Evolutionary conservation across 2,113 vertebrate species (phyloP).

Genomic region (Hippocampus guttulatus): DNA sequence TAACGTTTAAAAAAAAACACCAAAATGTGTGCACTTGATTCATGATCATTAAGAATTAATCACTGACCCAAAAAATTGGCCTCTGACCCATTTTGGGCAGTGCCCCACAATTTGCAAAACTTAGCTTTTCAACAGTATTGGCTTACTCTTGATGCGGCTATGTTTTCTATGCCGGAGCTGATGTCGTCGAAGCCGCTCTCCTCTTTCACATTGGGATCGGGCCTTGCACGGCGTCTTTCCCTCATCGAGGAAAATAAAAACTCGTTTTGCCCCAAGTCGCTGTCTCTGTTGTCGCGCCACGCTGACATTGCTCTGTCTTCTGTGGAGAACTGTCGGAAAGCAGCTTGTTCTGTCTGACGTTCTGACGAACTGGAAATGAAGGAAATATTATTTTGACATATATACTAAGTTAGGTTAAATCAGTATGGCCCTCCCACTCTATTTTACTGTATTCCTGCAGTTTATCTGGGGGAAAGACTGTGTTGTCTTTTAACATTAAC

Average conservation of each 20-base stretch:
- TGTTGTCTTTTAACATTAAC: neutral
- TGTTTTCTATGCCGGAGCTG: constrained; percentile 18
- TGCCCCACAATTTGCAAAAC: neutral
- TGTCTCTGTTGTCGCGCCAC: constrained; percentile 12
- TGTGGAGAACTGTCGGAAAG: constrained; percentile 16
- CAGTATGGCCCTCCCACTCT: neutral
- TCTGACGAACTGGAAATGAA: constrained; percentile 31
- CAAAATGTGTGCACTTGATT: no score
- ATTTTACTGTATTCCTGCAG: neutral
- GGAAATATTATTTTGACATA: no score
- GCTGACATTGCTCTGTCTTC: constrained; percentile 12
- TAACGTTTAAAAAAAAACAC: no score
- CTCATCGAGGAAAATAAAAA: neutral
- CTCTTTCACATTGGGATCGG: constrained; percentile 18
- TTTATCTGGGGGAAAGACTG: no score
- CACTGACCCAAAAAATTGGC: neutral
- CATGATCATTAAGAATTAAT: no score
- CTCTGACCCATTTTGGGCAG: neutral
- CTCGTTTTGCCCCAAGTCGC: constrained; percentile 13
- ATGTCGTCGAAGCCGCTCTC: constrained; percentile 1
- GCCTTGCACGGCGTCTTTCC: constrained; percentile 13
- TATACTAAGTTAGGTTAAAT: neutral
- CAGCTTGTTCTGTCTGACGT: constrained; percentile 1
- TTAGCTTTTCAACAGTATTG: neutral
- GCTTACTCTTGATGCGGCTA: constrained; percentile 41